phyloP scores from a whole-genome alignment of 2,888 invertebrate genomes.

The Eupithecia pulchellata region DNA sequence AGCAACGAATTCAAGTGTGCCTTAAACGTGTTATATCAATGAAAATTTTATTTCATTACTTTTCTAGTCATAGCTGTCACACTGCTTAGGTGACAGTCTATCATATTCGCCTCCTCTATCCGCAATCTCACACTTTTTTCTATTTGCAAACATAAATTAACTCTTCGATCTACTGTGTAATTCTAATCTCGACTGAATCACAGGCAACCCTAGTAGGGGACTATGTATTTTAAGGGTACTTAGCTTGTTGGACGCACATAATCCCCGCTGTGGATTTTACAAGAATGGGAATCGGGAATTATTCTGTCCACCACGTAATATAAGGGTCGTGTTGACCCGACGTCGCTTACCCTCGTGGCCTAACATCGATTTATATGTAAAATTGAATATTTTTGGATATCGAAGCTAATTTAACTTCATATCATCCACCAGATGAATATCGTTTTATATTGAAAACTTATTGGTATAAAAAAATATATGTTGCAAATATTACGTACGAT shows the following conservation, averaged over 20 bases:
- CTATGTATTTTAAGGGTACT: conserved; percentile 50
- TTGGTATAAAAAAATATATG: too few relatives aligned
- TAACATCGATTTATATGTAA: conserved; percentile 26
- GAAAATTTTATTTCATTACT: neutral
- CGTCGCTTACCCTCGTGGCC: conserved; percentile 31
- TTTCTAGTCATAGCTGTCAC: neutral
- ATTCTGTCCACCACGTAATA: conserved; percentile 49
- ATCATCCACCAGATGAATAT: too few relatives aligned
- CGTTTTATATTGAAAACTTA: too few relatives aligned
- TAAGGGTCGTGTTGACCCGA: conserved; percentile 41
- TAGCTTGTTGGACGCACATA: conserved; percentile 49
- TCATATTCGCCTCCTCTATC: too few relatives aligned
- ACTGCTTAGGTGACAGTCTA: too few relatives aligned
- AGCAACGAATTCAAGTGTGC: neutral
- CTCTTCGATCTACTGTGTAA: conserved; percentile 12
- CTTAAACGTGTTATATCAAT: neutral
- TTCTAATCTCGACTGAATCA: conserved; percentile 13
- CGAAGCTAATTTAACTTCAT: neutral
- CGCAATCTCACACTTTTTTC: neutral
- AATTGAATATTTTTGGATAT: conserved; percentile 3
- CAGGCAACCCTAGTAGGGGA: conserved; percentile 37
- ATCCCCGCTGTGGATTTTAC: conserved; percentile 54
- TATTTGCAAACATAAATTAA: neutral
- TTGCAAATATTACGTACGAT: too few relatives aligned
- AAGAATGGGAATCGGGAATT: conserved; percentile 49